A percentile compares a stretch with the other conserved stretches of the same genome.
Evolutionary conservation across 2,113 vertebrate species (phyloP).

Genomic region (Nesoenas mayeri): DNA sequence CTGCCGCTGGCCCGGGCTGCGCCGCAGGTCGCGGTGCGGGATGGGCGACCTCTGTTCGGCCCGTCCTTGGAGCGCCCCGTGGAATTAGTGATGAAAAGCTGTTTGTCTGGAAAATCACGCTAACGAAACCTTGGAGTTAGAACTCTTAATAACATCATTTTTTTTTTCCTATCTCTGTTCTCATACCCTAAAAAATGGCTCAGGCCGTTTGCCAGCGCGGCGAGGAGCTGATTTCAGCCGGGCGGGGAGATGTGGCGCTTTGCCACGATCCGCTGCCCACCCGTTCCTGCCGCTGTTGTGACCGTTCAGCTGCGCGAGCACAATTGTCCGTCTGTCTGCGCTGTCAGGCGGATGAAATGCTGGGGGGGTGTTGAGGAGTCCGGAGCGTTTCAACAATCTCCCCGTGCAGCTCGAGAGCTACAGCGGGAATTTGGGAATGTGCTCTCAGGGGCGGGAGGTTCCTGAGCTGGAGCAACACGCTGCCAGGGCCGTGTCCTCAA

Average conservation of each 20-base stretch:
- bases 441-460: background rate
- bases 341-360: background rate
- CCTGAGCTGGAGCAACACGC: accelerated
- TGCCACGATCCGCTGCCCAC: background rate
- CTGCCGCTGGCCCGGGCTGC: background rate
- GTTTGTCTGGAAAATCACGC: background rate
- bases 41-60: background rate
- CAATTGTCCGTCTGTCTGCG: slow-evolving; percentile 21
- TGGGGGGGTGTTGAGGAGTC: background rate
- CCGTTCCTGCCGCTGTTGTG: background rate
- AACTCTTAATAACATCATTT: background rate
- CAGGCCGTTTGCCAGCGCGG: background rate
- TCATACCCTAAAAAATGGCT: background rate
- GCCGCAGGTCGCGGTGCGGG: background rate
- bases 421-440: background rate
- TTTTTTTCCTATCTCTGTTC: background rate
- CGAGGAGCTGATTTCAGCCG: background rate
- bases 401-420: accelerated
- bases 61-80: accelerated
- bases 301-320: slow-evolving; percentile 26
- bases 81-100: background rate
- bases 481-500: background rate
- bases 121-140: background rate
- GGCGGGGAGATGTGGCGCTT: background rate
- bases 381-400: accelerated